Evolutionary conservation across 2,113 vertebrate genomes (phyloP).

Genomic region (Lasiurus cinereus): DNA sequence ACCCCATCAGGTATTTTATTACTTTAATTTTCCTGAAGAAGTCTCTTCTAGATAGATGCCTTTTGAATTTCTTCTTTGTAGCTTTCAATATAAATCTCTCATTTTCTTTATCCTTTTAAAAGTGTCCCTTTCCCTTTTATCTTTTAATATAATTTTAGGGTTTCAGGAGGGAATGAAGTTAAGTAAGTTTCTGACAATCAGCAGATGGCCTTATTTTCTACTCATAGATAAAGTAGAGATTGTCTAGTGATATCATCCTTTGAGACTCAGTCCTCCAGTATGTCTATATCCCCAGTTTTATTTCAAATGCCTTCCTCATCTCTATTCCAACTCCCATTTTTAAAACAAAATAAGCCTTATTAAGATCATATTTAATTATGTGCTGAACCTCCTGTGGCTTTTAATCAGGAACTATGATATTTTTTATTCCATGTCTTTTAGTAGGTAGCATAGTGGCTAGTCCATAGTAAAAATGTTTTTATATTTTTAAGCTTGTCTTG

Average conservation of each 20-base stretch:
- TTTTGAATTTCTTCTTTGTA: slow-evolving; percentile 23
- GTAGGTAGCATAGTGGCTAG: not conserved
- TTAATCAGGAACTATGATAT: not conserved
- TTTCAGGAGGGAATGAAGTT: slow-evolving; percentile 16
- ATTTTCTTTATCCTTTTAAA: slow-evolving; percentile 37
- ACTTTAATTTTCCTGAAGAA: slow-evolving; percentile 11
- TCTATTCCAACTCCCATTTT: not conserved
- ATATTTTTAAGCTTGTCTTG: not conserved
- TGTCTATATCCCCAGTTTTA: not conserved
- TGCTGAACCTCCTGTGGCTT: not conserved
- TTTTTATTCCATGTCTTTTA: not conserved
- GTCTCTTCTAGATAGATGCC: slow-evolving; percentile 35
- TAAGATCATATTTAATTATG: slow-evolving; percentile 17
- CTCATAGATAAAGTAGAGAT: not conserved
- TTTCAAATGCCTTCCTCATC: not conserved
- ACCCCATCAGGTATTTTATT: not conserved
- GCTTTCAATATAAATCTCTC: not conserved
- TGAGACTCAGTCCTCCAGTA: not conserved
- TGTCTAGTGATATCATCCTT: not conserved
- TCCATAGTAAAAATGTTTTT: not conserved
- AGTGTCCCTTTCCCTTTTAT: not conserved
- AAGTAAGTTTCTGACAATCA: not conserved
- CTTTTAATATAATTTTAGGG: not conserved
- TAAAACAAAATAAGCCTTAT: not conserved
- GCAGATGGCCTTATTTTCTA: not conserved